phyloP scores from a whole-genome alignment of 2,113 vertebrate genomes.

The Cichladusa arquata region DNA sequence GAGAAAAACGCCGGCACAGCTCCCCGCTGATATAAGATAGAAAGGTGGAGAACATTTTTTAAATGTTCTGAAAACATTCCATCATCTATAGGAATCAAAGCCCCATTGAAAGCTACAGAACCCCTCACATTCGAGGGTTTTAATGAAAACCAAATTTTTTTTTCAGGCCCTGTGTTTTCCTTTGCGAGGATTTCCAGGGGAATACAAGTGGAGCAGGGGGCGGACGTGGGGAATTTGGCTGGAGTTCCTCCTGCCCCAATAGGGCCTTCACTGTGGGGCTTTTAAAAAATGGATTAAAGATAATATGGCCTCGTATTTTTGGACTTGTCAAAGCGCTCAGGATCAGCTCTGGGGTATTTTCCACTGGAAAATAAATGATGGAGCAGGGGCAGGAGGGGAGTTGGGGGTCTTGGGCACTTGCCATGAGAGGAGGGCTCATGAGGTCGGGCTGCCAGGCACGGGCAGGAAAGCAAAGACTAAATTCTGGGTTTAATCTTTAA shows the following conservation, averaged over 20 bases:
- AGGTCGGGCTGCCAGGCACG: background rate
- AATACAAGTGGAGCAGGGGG: conserved; percentile 16
- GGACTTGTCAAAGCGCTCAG: background rate
- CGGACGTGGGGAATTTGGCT: background rate
- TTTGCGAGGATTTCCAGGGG: conserved; percentile 64
- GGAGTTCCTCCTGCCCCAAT: background rate
- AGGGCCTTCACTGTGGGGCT: background rate
- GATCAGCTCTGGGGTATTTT: conserved; percentile 9
- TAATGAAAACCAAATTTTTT: conserved; percentile 75
- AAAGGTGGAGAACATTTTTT: conserved; percentile 54
- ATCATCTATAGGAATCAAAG: conserved; percentile 72
- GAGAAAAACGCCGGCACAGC: background rate
- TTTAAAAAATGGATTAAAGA: conserved; percentile 34
- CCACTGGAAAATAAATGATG: conserved; percentile 16
- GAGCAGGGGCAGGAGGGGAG: background rate
- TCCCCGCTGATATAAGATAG: conserved; percentile 44
- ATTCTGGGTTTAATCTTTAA: background rate
- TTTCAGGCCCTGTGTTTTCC: conserved; percentile 50
- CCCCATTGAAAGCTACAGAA: conserved; percentile 72
- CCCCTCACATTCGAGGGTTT: conserved; percentile 50
- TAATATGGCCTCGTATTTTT: conserved; percentile 41
- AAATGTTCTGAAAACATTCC: conserved; percentile 72
- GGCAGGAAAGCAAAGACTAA: background rate
- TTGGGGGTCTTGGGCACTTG: fast-evolving
- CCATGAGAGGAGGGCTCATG: background rate